Base-by-base conservation (phyloP, 2,888 invertebrate species). In the Acronicta alni region DNA sequence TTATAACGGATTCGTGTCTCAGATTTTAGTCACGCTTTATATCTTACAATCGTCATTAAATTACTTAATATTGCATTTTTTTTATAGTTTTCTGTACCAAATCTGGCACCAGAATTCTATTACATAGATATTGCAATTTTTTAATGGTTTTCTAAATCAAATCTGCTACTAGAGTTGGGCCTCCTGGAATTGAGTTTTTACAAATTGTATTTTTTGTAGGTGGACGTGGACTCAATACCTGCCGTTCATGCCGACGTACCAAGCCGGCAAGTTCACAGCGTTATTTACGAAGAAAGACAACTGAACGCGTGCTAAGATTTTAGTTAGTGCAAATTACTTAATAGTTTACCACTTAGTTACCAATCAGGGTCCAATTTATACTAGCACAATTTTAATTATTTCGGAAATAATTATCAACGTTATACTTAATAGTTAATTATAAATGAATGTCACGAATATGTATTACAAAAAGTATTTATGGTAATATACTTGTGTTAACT, bases 231-330 rank as follows among this genome's bases (percentile, higher is more conserved):
- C 96, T 0, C 94, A 95, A 17, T 95, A 96, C 66, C 80, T 97
- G 2, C 97, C 97, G 0, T 97, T 97, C 81, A 95, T 96, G 90
- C 97, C 97, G 32, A 97, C 97, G 0, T 97, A 96, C 82, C 93
- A 95, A 70, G 87, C 91, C 1, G 94, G 93, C 2, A 91, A 91
- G 71, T 93, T 94, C 74, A 86, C 90, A 0, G 86, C 87, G 0
- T 80, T 93, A 3, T 89, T 93, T 72, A 81, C 76, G 59, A 91
- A 91, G 77, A 93, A 92, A 65, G 82, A 87, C 6, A 83, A 80
- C 57, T 90, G 82, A 88, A 73, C 2, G 8, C 7, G 10, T 43
- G n/a, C n/a, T n/a, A n/a, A 7, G 9, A 26, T 38, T 17, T 44
- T 20, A 35, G 7, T 5, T 30, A n/a, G 14, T 18, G 9, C 6